Base-by-base conservation (phyloP, 2,888 invertebrate genomes). In the Hypolimnas misippus region DNA sequence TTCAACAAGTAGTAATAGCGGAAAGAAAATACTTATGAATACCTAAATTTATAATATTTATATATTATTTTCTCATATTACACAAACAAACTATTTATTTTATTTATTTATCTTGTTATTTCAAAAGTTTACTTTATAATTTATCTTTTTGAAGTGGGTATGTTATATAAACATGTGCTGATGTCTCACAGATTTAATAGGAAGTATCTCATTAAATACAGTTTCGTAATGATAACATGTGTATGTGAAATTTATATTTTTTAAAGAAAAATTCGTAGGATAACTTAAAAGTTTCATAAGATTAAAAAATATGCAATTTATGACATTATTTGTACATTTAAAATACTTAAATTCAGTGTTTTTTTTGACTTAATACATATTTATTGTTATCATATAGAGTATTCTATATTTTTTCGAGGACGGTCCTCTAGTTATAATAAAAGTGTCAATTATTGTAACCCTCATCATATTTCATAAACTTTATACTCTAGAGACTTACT, bases 381-480 rank as follows among this genome's bases (percentile, higher is more conserved):
- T 35, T 35, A 35, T 35, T 35, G 8, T 44, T 44, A 44, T 17
- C 3, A 19, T 19, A 4, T 19, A 44, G 2, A 44, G 3, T 8
- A 16, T 2, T 12, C 17, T 29, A 31, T 51, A 10, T 35, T 44
- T 38, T 19, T 54, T 25, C 54, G 12, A 52, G 46, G 46, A 65
- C 50, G 51, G 12, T 46, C 44, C 51, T 33, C n/a, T 25, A 38
- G 52, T 58, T 52, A 35, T 66, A 68, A 66, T 58, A 62, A 61
- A 66, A 31, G 61, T 59, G 66, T 66, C 68, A 68, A 66, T 68
- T 63, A 67, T 62, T 49, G 50, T 53, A 50, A 68, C 66, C 68
- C 68, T 68, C 63, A 56, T 68, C 66, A 68, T 46, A 57, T 21
- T 57, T 59, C 38, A 59, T 61, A 58, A 68, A 63, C 44, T 46